phyloP scores from a whole-genome alignment of 2,888 invertebrate species.

The Volucella inflata region DNA sequence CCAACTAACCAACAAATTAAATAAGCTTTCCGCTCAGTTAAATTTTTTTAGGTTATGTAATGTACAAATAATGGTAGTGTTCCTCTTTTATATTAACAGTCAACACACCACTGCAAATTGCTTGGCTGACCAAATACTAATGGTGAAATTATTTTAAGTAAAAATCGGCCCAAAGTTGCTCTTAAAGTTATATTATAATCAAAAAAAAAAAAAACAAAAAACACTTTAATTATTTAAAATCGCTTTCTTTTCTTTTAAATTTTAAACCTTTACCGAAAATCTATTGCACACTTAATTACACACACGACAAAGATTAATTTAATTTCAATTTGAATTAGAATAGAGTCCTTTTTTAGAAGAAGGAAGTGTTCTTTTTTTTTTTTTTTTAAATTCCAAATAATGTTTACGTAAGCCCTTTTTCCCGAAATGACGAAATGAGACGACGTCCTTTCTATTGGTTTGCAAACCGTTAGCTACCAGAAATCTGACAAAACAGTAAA shows the following conservation, averaged over 20 bases:
- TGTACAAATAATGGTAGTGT: background rate
- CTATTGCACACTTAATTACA: too few relatives aligned
- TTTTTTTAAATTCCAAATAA: conserved; percentile 1
- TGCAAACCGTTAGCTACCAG: conserved; percentile 56
- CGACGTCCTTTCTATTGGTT: conserved; percentile 54
- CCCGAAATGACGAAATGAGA: conserved; percentile 26
- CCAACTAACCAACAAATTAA: background rate
- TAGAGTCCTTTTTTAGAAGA: background rate
- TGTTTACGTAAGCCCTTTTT: conserved; percentile 68
- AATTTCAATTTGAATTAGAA: background rate
- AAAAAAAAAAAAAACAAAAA: too few relatives aligned
- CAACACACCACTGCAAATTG: conserved; percentile 10
- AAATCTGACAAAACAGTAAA: conserved; percentile 61
- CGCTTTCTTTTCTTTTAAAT: too few relatives aligned
- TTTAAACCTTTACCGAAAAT: too few relatives aligned
- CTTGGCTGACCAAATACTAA: background rate
- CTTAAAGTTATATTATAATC: background rate
- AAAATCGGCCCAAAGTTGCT: background rate
- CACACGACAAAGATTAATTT: background rate
- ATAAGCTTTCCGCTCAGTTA: background rate
- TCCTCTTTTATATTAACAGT: background rate
- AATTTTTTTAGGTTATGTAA: conserved; percentile 41
- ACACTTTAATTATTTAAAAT: too few relatives aligned
- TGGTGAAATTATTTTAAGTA: background rate
- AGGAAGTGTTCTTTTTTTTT: background rate